Conservation (phyloP, 1,140 invertebrate genomes). For the Dufourea novaeangliae region DNA sequence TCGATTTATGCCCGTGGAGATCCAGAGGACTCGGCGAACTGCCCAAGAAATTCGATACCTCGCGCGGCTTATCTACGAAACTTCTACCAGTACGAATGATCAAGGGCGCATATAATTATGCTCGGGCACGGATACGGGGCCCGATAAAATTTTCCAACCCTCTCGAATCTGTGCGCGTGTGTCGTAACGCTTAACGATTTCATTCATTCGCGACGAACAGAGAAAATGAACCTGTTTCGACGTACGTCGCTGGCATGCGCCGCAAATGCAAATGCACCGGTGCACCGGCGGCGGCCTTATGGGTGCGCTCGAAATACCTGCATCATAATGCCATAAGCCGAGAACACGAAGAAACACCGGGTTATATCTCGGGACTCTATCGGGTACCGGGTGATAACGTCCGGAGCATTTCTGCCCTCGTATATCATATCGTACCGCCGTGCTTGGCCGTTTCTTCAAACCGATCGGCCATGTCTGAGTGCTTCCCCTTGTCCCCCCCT, state of each 20-base stretch:
- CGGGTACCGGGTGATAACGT: conserved; percentile 55
- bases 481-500: background rate
- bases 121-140: conserved; percentile 25
- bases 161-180: no score
- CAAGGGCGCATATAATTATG: conserved; percentile 40
- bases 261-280: conserved; percentile 55
- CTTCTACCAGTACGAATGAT: background rate
- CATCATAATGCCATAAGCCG: conserved; percentile 44
- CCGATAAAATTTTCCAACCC: conserved; percentile 36
- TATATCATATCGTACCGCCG: conserved; percentile 58
- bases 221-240: conserved; percentile 65
- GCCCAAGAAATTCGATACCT: conserved; percentile 24
- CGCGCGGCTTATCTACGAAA: conserved; percentile 15
- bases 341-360: conserved; percentile 32
- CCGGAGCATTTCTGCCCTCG: conserved; percentile 53
- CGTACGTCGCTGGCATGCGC: conserved; percentile 40
- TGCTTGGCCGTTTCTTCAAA: conserved; percentile 33
- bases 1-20: background rate
- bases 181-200: conserved; percentile 63
- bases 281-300: conserved; percentile 31
- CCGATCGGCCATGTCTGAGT: conserved; percentile 54
- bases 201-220: conserved; percentile 58
- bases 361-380: conserved; percentile 55
- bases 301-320: conserved; percentile 49
- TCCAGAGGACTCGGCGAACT: conserved; percentile 2